phyloP scores from a whole-genome alignment of 2,888 invertebrate species.

The Sclerodermus sp. region DNA sequence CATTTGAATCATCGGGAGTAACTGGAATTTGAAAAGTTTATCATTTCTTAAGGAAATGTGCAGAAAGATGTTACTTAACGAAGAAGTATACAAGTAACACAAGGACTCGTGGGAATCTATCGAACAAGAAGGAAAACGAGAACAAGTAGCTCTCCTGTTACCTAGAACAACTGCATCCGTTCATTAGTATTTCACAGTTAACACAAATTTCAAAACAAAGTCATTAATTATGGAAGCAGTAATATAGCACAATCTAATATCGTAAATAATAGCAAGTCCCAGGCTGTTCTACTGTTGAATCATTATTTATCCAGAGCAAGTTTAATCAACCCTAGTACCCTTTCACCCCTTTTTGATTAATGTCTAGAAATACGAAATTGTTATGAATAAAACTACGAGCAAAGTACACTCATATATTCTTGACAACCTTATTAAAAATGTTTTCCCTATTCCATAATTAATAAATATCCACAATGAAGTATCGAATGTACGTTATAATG shows the following conservation, averaged over 20 bases:
- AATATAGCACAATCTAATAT: constrained; percentile 40
- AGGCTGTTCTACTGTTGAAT: constrained; percentile 19
- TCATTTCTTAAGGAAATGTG: constrained; percentile 2
- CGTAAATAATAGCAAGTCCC: constrained; percentile 39
- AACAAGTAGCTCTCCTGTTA: background rate
- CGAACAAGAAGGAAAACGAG: background rate
- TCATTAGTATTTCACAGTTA: constrained; percentile 41
- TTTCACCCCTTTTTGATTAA: constrained; percentile 5
- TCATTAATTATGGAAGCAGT: constrained; percentile 42
- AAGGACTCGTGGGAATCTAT: background rate
- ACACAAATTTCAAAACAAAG: constrained; percentile 31
- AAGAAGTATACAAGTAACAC: constrained; percentile 5
- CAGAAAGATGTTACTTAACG: constrained; percentile 13
- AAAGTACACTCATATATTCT: no score
- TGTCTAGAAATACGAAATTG: background rate
- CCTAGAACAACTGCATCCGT: constrained; percentile 29
- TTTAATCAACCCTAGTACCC: constrained; percentile 10
- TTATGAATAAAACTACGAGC: no score
- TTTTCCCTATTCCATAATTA: no score
- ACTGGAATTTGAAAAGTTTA: no score
- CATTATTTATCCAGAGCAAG: constrained; percentile 35
- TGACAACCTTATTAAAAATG: no score
- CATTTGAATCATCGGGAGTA: no score
- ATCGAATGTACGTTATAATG: no score
- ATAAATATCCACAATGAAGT: no score